A percentile compares a stretch with the other conserved stretches of the same genome.
These are phyloP conservation scores for Papilio aristodemus DNA, from an alignment of 1,140 invertebrate genomes.

Conservation along the genomic window DNA sequence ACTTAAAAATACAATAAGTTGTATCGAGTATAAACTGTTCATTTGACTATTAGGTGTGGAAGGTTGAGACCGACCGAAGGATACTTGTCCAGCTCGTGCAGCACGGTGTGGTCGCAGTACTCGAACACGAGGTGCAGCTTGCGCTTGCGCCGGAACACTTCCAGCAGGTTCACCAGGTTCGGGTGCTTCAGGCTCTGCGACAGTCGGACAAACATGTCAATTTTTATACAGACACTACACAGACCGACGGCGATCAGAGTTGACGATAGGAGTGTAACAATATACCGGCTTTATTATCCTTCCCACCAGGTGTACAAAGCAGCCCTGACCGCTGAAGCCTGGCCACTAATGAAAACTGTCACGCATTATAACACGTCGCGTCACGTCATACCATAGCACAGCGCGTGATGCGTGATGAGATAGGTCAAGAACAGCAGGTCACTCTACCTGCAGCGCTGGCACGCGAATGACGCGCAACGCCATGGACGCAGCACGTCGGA, in stretches of 20 bases:
- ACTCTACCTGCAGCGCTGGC: background rate
- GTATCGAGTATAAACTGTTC: no score
- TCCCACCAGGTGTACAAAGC: no score
- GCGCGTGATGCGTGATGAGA: background rate
- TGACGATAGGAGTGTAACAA: no score
- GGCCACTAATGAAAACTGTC: no score
- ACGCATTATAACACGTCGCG: no score
- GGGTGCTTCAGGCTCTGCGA: constrained; percentile 98
- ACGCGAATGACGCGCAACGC: background rate
- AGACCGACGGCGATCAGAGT: no score
- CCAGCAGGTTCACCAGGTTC: constrained; percentile 97
- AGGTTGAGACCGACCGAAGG: constrained; percentile 77
- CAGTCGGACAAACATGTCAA: background rate
- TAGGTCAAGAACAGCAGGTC: constrained; percentile 4
- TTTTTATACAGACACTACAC: no score
- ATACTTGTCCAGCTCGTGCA: constrained; percentile 97
- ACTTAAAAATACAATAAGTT: no score
- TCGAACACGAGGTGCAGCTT: constrained; percentile 99
- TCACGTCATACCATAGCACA: background rate
- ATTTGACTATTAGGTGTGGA: background rate
- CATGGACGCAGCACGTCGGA: background rate
- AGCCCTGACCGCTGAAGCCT: no score
- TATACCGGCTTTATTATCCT: no score
- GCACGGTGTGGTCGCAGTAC: constrained; percentile 97
- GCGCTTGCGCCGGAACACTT: constrained; percentile 98